These are phyloP conservation scores for Xenopus laevis DNA, from an alignment of 2,113 vertebrate species.

Conservation along the genomic window DNA sequence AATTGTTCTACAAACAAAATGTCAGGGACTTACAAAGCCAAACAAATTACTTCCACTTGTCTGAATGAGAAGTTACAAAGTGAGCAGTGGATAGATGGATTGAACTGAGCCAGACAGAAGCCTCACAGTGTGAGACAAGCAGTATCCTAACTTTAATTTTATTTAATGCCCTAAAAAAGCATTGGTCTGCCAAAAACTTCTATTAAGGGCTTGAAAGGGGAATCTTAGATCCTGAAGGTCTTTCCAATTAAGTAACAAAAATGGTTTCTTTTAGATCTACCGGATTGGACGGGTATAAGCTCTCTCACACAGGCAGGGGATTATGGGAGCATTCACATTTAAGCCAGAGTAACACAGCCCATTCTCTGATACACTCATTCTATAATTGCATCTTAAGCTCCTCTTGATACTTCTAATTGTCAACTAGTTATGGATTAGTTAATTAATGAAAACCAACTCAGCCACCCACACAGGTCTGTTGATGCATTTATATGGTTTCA, in stretches of 20 bases:
- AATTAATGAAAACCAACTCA: not conserved
- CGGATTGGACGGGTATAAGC: slow-evolving; percentile 1
- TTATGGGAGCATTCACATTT: slow-evolving; percentile 14
- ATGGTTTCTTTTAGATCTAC: slow-evolving; percentile 2
- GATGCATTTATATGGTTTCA: slow-evolving; percentile 7
- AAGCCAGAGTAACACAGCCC: slow-evolving; percentile 9
- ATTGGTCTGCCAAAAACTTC: too few species aligned
- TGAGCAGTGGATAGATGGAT: not conserved
- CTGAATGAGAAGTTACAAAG: slow-evolving; percentile 6
- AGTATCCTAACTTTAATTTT: too few species aligned
- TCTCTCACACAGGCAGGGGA: slow-evolving; percentile 6
- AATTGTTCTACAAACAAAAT: slow-evolving; percentile 9
- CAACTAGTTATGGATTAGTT: not conserved
- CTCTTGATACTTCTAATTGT: slow-evolving; percentile 16
- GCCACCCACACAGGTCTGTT: not conserved
- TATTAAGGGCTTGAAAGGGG: too few species aligned
- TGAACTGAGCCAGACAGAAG: slow-evolving; percentile 4
- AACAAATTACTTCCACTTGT: slow-evolving; percentile 20
- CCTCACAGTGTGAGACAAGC: not conserved
- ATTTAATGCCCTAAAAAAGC: too few species aligned
- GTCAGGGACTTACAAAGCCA: slow-evolving; percentile 6
- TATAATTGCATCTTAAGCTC: not conserved
- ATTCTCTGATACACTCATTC: slow-evolving; percentile 5
- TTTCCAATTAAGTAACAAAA: slow-evolving; percentile 1
- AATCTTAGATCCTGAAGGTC: too few species aligned